Conservation (phyloP, 2,888 invertebrate genomes). For the Apoda limacodes region DNA sequence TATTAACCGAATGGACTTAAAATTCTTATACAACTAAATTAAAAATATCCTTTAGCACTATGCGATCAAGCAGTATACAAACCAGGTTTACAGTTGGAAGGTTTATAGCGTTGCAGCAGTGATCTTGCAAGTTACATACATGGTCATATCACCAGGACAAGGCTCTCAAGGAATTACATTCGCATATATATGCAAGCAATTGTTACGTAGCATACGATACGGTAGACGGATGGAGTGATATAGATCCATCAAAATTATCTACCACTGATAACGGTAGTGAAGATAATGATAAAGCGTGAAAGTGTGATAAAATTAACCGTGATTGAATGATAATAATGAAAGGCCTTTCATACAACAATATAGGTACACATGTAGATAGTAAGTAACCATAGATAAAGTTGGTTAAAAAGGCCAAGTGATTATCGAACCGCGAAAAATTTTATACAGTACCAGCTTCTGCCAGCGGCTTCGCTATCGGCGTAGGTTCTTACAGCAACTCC, state of each 20-base stretch:
- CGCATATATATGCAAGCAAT: slow-evolving; percentile 34
- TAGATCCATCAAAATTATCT: slow-evolving; percentile 26
- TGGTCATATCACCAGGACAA: slow-evolving; percentile 51
- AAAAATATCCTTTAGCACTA: slow-evolving; percentile 27
- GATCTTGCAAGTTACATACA: slow-evolving; percentile 51
- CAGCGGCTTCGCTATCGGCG: too few relatives aligned
- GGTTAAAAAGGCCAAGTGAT: too few relatives aligned
- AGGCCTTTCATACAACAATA: too few relatives aligned
- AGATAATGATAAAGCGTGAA: too few relatives aligned
- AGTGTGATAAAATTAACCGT: too few relatives aligned
- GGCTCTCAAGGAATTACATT: slow-evolving; percentile 51
- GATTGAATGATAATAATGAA: too few relatives aligned
- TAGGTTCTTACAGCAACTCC: too few relatives aligned
- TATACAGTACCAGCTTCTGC: too few relatives aligned
- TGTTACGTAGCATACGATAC: slow-evolving; percentile 37
- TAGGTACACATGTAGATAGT: too few relatives aligned
- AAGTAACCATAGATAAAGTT: too few relatives aligned
- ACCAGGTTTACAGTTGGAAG: slow-evolving; percentile 39
- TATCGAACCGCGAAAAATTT: too few relatives aligned
- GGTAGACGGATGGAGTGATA: slow-evolving; percentile 29
- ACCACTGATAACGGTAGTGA: too few relatives aligned
- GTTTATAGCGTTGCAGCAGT: slow-evolving; percentile 52
- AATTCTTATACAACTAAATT: slow-evolving; percentile 58
- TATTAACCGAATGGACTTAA: slow-evolving; percentile 55
- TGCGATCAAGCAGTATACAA: slow-evolving; percentile 18